These are phyloP conservation scores for Semicossyphus pulcher DNA, from an alignment of 2,113 vertebrate genomes.

Conservation along the genomic window DNA sequence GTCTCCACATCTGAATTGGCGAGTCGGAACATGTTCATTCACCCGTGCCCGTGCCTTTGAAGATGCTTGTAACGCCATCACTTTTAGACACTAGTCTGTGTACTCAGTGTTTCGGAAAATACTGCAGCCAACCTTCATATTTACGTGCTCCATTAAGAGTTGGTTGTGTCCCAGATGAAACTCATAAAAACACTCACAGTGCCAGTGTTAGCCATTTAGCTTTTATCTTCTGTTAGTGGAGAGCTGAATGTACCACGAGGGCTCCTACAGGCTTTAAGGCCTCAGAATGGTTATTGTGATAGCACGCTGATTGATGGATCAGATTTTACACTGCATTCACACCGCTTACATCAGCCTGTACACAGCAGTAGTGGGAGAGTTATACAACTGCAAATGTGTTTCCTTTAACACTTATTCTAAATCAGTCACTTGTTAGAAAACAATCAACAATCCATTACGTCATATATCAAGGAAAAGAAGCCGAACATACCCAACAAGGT, in stretches of 20 bases:
- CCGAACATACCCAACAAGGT: constrained; percentile 6
- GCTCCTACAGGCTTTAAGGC: constrained; percentile 48
- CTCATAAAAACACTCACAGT: constrained; percentile 52
- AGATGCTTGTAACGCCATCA: constrained; percentile 57
- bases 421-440: constrained; percentile 28
- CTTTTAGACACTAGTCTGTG: constrained; percentile 53
- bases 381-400: constrained; percentile 24
- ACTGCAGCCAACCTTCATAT: constrained; percentile 55
- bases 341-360: constrained; percentile 26
- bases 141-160: constrained; percentile 50
- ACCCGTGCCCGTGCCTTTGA: constrained; percentile 75
- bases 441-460: constrained; percentile 7
- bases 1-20: constrained; percentile 30
- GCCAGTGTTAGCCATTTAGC: constrained; percentile 50
- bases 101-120: constrained; percentile 45
- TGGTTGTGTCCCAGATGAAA: constrained; percentile 49
- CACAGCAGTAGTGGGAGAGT: constrained; percentile 11
- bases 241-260: constrained; percentile 59
- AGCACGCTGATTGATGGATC: constrained; percentile 44
- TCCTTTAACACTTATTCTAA: constrained; percentile 21
- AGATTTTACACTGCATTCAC: constrained; percentile 43
- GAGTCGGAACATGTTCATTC: constrained; percentile 61
- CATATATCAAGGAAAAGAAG: constrained; percentile 21
- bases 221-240: constrained; percentile 54
- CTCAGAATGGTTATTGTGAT: constrained; percentile 42